A percentile compares a stretch with the other conserved stretches of the same genome.
phyloP scores from a whole-genome alignment of 1,140 invertebrate genomes.

The Hormaphis cornu region DNA sequence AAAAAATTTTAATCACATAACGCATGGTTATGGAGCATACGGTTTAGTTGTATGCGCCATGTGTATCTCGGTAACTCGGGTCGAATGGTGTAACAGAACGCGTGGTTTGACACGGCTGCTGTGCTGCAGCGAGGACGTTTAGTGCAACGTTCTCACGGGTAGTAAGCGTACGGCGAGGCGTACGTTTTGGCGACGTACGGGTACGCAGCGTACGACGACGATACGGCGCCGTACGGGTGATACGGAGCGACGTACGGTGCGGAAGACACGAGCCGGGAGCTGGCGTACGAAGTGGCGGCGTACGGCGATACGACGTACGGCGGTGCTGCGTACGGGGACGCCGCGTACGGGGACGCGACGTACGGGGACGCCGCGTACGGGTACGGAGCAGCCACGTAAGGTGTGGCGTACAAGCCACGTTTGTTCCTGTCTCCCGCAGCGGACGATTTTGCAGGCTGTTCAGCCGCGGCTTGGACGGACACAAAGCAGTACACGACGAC shows the following conservation, averaged over 20 bases:
- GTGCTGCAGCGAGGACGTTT: too few species aligned
- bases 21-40: too few species aligned
- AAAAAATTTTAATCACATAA: too few species aligned
- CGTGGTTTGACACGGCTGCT: too few species aligned
- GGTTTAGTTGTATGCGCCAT: too few species aligned
- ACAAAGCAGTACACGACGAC: not conserved
- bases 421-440: not conserved
- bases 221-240: constrained; percentile 9
- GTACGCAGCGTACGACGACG: constrained; percentile 9
- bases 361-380: constrained; percentile 6
- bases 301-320: not conserved
- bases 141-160: not conserved
- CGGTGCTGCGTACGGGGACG: not conserved
- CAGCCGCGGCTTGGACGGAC: not conserved
- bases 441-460: not conserved
- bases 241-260: not conserved
- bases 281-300: not conserved
- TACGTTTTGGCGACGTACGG: constrained; percentile 3
- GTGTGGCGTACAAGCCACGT: not conserved
- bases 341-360: not conserved
- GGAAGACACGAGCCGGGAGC: not conserved
- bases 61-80: too few species aligned
- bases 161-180: constrained; percentile 13
- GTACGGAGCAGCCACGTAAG: not conserved
- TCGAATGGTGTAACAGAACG: too few species aligned